Base-by-base conservation (phyloP, 2,113 vertebrate genomes). In the Lampris megalopsis region DNA sequence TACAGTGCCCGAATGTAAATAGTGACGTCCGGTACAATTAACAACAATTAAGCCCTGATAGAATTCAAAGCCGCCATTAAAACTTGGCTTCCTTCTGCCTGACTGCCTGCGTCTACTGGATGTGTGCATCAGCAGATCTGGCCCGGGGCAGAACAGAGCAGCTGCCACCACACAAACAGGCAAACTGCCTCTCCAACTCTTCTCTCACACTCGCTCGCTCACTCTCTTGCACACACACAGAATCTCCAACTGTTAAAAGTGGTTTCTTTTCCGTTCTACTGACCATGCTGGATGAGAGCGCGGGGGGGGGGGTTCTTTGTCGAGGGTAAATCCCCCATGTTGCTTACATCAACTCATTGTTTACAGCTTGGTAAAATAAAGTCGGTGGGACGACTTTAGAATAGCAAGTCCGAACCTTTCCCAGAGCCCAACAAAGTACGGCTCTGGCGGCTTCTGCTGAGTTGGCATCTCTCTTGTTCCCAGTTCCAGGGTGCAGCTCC, bases 391-490 rank as follows among this genome's bases (percentile, higher is more conserved):
- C 13, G 48, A n/a, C 64, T 24, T 24, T 68, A 63, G 8, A 47
- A 11, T 52, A 24, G 63, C 35, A 38, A 61, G 63, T 68, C 38
- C 38, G 37, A 41, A 71, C 36, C 62, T 40, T 69, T 63, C 67
- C 73, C 68, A 68, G 58, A 72, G 54, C 62, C 70, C 24, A 24
- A 80, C 74, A 66, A 80, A 75, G 38, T 37, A 71, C 49, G 84
- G 80, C 75, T 86, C 82, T 86, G 65, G 50, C 13, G 58, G 58
- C 79, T 70, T 61, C 61, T 85, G 82, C 89, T 84, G 86, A 83
- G 81, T 52, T 72, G 68, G 79, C 83, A 85, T 80, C 88, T 91
- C 66, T 50, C 84, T 89, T 88, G 82, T 89, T 85, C 74, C 52
- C 43, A 54, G 59, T 76, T 52, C 45, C 68, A 50, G 50, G 50